Evolutionary conservation across 2,113 vertebrate genomes (phyloP), one percentile per base, ranked within the genome.

Genomic region (Archocentrus centrarchus): DNA sequence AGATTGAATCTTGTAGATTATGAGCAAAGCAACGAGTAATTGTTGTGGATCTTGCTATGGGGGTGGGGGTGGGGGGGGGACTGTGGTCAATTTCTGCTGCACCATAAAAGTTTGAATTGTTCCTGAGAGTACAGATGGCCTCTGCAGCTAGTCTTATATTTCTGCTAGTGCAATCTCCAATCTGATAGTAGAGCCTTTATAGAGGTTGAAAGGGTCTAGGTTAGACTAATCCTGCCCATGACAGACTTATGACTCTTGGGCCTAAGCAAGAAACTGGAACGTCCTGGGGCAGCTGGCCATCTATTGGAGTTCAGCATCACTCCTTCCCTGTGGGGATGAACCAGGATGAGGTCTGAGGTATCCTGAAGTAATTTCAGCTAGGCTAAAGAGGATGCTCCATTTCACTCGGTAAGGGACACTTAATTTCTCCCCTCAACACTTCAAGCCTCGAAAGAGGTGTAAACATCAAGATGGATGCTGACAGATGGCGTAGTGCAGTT

Each of bases 151-250:
- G 75, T 85, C 79, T 77, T 86, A 88, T 91, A 85, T 90, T 87
- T 87, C 86, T 78, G 47, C 62, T 79, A 75, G 73, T 80, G 73
- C 86, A 81, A 92, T 89, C 87, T 89, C 87, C 89, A 89, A 83
- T 91, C 86, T 85, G 86, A 93, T 87, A 92, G 87, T 53, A 32
- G 18, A 81, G 73, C 78, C 79, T 89, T 93, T 93, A 91, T 79
- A 83, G 59, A 81, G 84, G 88, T 44, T 87, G 76, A 88, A 89
- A 87, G 81, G 59, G 80, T 88, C 37, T 80, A 53, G 83, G 83
- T 64, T 86, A 81, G 83, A 87, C 82, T 92, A 91, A 92, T 91
- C 83, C 83, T 81, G 64, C 47, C 76, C 22, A 35, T 17, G 57
- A 89, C 88, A 91, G 88, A 91, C 75, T 86, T 88, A 86, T 89